These are phyloP conservation scores for Myotis yumanensis DNA, from an alignment of 2,113 vertebrate species.

Conservation along the genomic window DNA sequence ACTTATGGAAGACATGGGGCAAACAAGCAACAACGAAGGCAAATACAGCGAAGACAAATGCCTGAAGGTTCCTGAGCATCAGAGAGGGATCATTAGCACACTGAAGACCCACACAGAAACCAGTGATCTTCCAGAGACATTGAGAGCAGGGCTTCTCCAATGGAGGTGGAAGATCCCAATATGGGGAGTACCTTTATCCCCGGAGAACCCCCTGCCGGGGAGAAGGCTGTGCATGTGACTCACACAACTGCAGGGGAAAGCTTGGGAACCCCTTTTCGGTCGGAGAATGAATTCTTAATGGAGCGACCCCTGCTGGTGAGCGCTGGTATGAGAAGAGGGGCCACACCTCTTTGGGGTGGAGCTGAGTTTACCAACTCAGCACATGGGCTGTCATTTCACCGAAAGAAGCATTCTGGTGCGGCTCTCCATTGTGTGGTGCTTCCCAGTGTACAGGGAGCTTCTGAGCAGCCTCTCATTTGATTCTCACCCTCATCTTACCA, in stretches of 20 bases:
- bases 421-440: rapidly evolving
- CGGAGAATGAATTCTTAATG: background rate
- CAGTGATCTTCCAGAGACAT: background rate
- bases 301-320: background rate
- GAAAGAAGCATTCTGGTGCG: background rate
- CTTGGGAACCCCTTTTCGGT: background rate
- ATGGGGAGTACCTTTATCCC: background rate
- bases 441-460: background rate
- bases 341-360: background rate
- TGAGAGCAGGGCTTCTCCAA: background rate
- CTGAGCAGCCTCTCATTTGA: background rate
- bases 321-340: background rate
- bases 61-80: background rate
- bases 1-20: background rate
- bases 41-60: background rate
- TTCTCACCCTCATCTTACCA: background rate
- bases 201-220: background rate
- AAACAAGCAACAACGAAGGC: background rate
- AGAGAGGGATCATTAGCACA: background rate
- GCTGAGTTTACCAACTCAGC: background rate
- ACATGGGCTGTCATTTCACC: background rate
- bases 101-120: background rate
- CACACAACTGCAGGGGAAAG: background rate
- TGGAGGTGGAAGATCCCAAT: background rate
- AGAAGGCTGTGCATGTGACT: background rate